These are phyloP conservation scores for Rhadina sibilatrix DNA, from an alignment of 2,113 vertebrate species.

Conservation along the genomic window DNA sequence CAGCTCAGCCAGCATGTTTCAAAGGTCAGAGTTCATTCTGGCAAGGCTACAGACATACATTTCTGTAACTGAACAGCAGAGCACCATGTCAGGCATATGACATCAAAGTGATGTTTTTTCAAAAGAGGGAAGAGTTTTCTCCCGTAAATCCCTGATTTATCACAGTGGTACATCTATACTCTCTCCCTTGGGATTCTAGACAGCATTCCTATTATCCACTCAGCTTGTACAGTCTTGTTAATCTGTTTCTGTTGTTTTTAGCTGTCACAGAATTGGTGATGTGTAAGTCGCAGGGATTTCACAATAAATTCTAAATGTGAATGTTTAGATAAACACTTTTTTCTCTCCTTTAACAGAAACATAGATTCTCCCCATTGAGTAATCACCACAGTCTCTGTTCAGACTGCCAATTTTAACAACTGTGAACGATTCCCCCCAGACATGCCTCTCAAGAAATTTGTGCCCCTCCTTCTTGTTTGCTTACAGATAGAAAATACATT, in stretches of 20 bases:
- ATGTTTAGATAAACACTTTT: neutral
- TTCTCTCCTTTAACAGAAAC: neutral
- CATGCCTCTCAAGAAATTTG: neutral
- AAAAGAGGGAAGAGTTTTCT: neutral
- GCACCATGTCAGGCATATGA: neutral
- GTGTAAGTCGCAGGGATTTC: neutral
- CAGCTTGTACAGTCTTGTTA: neutral
- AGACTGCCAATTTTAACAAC: neutral
- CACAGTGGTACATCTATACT: neutral
- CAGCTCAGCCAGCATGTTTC: neutral
- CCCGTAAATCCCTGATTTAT: neutral
- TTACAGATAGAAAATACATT: neutral
- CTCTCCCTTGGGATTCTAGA: neutral
- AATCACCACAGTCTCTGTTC: neutral
- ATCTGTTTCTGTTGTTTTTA: neutral
- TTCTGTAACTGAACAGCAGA: neutral
- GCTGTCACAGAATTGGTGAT: neutral
- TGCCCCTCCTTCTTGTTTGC: accelerated
- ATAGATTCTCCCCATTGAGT: neutral
- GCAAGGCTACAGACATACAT: neutral
- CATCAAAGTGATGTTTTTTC: neutral
- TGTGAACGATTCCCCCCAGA: neutral
- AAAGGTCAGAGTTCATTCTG: neutral
- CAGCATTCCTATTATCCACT: neutral
- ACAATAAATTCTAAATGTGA: neutral